A percentile compares a stretch with the other conserved stretches of the same genome.
phyloP scores from a whole-genome alignment of 1,140 invertebrate species.

The Microvelia longipes region DNA sequence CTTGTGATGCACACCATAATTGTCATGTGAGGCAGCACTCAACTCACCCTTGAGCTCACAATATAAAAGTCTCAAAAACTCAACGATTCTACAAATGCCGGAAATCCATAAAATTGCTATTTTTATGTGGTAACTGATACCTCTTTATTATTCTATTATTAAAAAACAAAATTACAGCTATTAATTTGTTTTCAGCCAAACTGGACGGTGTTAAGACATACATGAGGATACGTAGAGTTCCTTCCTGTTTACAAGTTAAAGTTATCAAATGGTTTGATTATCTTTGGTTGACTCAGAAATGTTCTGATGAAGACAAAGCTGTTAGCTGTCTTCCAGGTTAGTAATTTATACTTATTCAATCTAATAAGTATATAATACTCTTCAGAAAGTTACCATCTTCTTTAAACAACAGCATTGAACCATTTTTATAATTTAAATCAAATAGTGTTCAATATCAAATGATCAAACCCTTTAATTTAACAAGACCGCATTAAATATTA shows the following conservation, averaged over 20 bases:
- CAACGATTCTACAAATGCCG: no score
- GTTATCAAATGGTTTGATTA: constrained; percentile 99
- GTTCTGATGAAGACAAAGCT: constrained; percentile 90
- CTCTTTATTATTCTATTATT: no score
- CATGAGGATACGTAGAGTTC: constrained; percentile 90
- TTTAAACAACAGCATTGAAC: background rate
- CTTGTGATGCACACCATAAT: no score
- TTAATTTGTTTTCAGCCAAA: constrained; percentile 60
- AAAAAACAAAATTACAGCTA: no score
- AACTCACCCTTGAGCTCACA: no score
- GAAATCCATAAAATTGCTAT: no score
- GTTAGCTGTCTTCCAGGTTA: constrained; percentile 77
- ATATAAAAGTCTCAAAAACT: no score
- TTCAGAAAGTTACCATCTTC: no score
- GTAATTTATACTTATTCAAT: constrained; percentile 14
- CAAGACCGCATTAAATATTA: no score
- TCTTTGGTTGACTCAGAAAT: constrained; percentile 95
- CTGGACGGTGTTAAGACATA: constrained; percentile 96
- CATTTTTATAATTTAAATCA: background rate
- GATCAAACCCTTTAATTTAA: no score
- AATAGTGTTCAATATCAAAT: background rate
- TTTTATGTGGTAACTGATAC: no score
- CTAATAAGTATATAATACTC: background rate
- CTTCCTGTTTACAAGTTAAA: constrained; percentile 87
- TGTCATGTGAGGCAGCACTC: no score